Conservation (phyloP, 2,888 invertebrate species). For the Loripinus fragilis region DNA sequence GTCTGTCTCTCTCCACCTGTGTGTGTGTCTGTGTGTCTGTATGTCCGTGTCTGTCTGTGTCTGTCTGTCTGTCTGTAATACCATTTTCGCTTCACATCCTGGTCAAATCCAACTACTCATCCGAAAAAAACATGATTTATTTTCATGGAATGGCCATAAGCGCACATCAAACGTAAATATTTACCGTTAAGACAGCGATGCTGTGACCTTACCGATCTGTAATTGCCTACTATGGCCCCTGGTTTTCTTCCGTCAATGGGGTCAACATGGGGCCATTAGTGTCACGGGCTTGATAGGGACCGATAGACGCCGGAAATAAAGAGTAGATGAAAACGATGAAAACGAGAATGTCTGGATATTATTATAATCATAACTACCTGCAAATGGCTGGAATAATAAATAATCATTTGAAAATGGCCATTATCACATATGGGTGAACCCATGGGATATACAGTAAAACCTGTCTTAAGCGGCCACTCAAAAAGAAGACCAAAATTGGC, state of each 20-base stretch:
- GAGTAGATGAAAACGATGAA: background rate
- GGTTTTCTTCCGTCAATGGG: background rate
- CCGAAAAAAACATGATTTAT: background rate
- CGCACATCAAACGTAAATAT: background rate
- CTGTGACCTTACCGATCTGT: background rate
- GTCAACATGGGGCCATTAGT: slow-evolving; percentile 1
- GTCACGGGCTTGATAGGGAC: background rate
- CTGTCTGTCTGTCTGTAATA: no score
- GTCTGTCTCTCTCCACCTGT: no score
- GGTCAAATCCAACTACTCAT: no score
- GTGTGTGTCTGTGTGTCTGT: no score
- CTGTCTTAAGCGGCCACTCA: no score
- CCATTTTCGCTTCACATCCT: no score
- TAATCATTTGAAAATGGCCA: no score
- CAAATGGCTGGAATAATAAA: background rate
- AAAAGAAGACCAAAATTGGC: no score
- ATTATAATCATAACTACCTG: background rate
- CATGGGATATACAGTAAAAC: no score
- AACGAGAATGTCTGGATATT: background rate
- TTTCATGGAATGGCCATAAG: background rate
- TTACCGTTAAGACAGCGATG: slow-evolving; percentile 1
- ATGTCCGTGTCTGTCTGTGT: no score
- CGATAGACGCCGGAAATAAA: background rate
- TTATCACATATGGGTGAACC: no score
- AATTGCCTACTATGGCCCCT: background rate